Evolutionary conservation across 1,140 invertebrate species (phyloP).

Genomic region (Philopotamus ludificatus): DNA sequence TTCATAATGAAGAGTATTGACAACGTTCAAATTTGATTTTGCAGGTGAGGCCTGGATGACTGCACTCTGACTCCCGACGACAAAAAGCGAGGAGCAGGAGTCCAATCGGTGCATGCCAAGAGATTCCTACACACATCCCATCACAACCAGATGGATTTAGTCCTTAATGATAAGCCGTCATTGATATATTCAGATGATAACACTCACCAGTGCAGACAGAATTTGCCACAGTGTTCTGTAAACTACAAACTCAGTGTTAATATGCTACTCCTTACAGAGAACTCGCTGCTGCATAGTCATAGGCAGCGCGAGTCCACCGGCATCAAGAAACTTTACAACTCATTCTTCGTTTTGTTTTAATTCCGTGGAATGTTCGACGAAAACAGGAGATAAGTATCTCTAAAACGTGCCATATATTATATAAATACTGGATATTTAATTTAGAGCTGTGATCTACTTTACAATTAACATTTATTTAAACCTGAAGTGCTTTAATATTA

Average conservation of each 20-base stretch:
- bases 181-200: neutral
- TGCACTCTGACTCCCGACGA: neutral
- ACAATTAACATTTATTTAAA: neutral
- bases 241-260: constrained; percentile 46
- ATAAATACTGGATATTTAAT: neutral
- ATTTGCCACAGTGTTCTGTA: neutral
- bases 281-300: constrained; percentile 73
- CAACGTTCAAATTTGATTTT: constrained; percentile 2
- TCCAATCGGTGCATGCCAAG: neutral
- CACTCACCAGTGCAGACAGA: neutral
- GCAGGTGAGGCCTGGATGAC: constrained; percentile 17
- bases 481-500: too few relatives aligned
- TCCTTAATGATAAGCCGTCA: neutral
- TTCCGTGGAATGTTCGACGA: constrained; percentile 44
- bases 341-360: constrained; percentile 83
- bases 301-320: constrained; percentile 77
- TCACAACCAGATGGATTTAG: constrained; percentile 16
- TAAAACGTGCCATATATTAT: constrained; percentile 12
- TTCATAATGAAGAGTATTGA: neutral
- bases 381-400: neutral
- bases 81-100: neutral
- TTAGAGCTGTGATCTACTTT: neutral
- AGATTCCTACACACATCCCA: neutral
- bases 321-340: constrained; percentile 81
- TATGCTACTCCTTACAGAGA: constrained; percentile 66